Evolutionary conservation across 2,797 vertebrate genomes (phyloP).

Genomic region (Notamacropus eugenii): DNA sequence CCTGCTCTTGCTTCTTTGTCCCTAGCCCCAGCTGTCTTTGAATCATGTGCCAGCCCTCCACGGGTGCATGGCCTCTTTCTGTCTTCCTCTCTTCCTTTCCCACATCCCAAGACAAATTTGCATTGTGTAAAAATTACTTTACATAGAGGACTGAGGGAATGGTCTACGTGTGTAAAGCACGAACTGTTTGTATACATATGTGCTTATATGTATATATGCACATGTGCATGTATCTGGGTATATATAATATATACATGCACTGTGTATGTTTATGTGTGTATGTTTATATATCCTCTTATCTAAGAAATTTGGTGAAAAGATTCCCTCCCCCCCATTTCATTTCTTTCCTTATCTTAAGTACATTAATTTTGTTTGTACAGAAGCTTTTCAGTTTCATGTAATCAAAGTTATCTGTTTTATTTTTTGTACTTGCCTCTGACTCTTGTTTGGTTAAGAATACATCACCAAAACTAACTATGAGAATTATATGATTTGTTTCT

Average conservation of each 20-base stretch:
- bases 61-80: not conserved
- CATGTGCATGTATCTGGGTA: not conserved
- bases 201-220: no score
- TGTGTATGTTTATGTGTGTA: not conserved
- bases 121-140: not conserved
- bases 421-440: not conserved
- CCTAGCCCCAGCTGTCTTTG: not conserved
- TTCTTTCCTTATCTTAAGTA: not conserved
- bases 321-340: not conserved
- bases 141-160: not conserved
- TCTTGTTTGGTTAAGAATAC: not conserved
- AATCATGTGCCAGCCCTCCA: not conserved
- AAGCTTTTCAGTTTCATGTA: not conserved
- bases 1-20: not conserved
- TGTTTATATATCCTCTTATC: not conserved
- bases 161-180: not conserved
- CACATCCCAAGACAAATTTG: not conserved
- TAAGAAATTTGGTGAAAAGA: not conserved
- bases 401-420: not conserved
- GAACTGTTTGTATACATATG: not conserved
- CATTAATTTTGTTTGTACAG: not conserved
- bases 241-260: not conserved
- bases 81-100: not conserved
- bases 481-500: not conserved
- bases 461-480: not conserved